A percentile compares a stretch with the other conserved stretches of the same genome.
Evolutionary conservation across 2,888 invertebrate genomes (phyloP).

Genomic region (Mantis religiosa): DNA sequence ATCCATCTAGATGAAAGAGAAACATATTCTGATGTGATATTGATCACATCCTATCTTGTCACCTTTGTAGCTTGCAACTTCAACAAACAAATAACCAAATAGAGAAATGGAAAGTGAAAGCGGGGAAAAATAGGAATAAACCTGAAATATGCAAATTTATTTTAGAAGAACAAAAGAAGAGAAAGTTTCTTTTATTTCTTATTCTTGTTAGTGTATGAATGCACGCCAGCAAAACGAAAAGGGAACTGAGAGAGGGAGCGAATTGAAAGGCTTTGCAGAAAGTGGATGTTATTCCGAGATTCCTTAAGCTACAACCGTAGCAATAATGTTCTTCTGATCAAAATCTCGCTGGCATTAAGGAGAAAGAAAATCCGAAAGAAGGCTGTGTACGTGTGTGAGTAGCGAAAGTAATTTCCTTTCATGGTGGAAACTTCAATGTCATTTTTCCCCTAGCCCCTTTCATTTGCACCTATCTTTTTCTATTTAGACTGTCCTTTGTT

Average conservation of each 20-base stretch:
- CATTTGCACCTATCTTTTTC: neutral
- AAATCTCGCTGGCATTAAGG: neutral
- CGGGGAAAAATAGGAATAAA: neutral
- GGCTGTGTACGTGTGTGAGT: neutral
- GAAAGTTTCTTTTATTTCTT: neutral
- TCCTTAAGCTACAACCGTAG: neutral
- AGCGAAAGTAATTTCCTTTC: neutral
- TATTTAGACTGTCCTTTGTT: neutral
- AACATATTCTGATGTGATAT: neutral
- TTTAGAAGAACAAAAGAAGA: slow-evolving; percentile 14
- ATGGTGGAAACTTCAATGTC: neutral
- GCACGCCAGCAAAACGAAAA: neutral
- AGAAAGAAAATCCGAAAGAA: neutral
- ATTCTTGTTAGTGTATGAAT: neutral
- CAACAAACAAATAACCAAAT: neutral
- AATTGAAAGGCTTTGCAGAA: neutral
- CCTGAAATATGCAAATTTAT: slow-evolving; percentile 28
- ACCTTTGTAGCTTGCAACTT: neutral
- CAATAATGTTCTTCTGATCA: neutral
- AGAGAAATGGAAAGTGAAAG: neutral
- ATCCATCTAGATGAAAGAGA: neutral
- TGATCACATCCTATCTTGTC: slow-evolving; percentile 1
- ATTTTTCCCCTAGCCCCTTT: neutral
- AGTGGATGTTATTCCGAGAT: neutral
- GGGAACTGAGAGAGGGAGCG: neutral